phyloP scores from a whole-genome alignment of 2,113 vertebrate species.

The Elephantulus edwardii region DNA sequence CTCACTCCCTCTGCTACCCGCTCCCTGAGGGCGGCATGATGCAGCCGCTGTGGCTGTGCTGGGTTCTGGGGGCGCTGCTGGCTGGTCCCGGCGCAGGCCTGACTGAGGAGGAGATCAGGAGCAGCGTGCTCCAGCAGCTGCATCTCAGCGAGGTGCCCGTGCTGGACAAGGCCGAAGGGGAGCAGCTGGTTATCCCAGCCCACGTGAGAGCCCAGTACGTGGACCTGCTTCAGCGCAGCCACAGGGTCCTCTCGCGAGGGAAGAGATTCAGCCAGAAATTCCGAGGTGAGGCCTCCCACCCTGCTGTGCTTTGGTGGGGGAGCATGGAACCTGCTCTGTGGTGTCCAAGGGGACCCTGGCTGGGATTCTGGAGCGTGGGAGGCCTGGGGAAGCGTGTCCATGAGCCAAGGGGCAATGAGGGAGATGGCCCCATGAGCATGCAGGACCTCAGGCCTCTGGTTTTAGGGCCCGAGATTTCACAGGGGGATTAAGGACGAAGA shows the following conservation, averaged over 20 bases:
- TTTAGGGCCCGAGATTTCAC: not conserved
- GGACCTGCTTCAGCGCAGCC: slow-evolving; percentile 50
- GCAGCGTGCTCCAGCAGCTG: slow-evolving; percentile 64
- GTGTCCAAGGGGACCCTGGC: not conserved
- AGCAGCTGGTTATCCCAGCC: not conserved
- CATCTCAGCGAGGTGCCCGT: slow-evolving; percentile 8
- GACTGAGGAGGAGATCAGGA: slow-evolving; percentile 16
- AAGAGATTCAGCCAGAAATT: slow-evolving; percentile 71
- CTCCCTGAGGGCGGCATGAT: slow-evolving; percentile 5
- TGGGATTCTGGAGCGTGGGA: not conserved
- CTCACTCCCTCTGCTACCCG: accelerated
- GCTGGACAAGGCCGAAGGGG: not conserved
- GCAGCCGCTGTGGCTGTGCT: slow-evolving; percentile 57
- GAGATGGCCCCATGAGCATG: not conserved
- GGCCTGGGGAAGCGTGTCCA: too few species aligned
- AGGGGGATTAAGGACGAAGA: not conserved
- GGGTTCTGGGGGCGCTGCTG: slow-evolving; percentile 46
- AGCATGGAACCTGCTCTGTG: not conserved
- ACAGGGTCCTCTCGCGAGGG: not conserved
- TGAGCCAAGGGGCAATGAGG: not conserved
- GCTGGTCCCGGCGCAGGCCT: not conserved
- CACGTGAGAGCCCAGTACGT: slow-evolving; percentile 61
- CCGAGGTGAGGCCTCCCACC: slow-evolving; percentile 51
- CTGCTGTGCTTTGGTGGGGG: not conserved
- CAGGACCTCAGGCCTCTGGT: not conserved